Base-by-base conservation (phyloP, 2,888 invertebrate species). In the Cerastoderma edule region DNA sequence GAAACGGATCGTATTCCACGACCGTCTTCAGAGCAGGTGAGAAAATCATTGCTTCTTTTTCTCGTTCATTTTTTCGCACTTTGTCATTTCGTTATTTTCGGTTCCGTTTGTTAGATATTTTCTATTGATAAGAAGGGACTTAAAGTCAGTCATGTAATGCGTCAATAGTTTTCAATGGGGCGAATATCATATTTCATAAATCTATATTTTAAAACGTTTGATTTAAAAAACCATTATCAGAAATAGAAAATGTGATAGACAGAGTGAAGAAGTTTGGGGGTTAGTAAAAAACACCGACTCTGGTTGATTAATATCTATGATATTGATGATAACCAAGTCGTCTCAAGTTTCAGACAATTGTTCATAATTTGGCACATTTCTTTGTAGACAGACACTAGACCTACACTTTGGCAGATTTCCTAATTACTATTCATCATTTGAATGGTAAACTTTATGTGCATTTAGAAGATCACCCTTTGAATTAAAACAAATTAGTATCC, bases 11-110 rank as follows among this genome's bases (percentile, higher is more conserved):
- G 79, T 22, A 80, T 72, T 10, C 72, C 39, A 30, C 81, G 85
- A 63, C 85, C 85, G 30, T 39, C 78, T 63, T 85, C 85, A 13
- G 83, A 83, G 46, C 83, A 85, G 83, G 85, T 85, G 63, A 75
- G 74, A 39, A n/a, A n/a, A 39, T 2, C 10, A 39, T 33, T 10
- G n/a, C 32, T 33, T 33, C 50, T 19, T 50, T 2, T 22, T 56
- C 19, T 57, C 39, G 22, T 22, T 22, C 39, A 39, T 8, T 60
- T 39, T 28, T 60, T 16, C 32, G 30, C 2, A n/a, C 39, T 10
- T 60, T 60, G 60, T 2, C 32, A 56, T 10, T 39, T 35, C 33
- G 39, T 60, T 53, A 22, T 66, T 66, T 53, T 66, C 24, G 22
- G 28, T 27, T 44, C 44, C 4, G 27, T 32, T 66, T 28, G n/a